Conservation (phyloP, 2,113 vertebrate genomes). For the Halichoeres trimaculatus region DNA sequence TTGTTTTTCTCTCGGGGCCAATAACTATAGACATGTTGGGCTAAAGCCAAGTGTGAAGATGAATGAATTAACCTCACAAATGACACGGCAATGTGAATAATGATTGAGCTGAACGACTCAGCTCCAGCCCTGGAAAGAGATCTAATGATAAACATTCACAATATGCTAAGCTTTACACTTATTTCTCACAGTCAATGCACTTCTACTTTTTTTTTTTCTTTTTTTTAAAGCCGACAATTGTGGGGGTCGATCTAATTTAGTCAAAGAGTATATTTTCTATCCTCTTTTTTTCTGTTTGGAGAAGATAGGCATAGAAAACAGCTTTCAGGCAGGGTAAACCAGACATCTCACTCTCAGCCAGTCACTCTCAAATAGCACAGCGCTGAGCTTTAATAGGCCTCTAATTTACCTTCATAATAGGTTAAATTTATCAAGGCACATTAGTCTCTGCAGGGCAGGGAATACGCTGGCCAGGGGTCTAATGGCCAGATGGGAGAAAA, state of each 20-base stretch:
- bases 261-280: slow-evolving; percentile 36
- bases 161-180: slow-evolving; percentile 25
- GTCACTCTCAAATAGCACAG: slow-evolving; percentile 45
- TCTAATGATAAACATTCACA: slow-evolving; percentile 30
- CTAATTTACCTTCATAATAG: slow-evolving; percentile 79
- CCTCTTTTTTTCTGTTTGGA: slow-evolving; percentile 1
- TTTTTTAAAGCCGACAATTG: slow-evolving; percentile 6
- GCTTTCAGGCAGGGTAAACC: slow-evolving; percentile 65
- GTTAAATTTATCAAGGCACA: slow-evolving; percentile 75
- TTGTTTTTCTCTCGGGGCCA: slow-evolving; percentile 48
- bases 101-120: slow-evolving; percentile 38
- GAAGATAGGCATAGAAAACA: slow-evolving; percentile 54
- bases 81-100: slow-evolving; percentile 23
- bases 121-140: background rate
- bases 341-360: slow-evolving; percentile 55
- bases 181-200: slow-evolving; percentile 32
- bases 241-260: slow-evolving; percentile 54
- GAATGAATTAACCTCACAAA: slow-evolving; percentile 46
- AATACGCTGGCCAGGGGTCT: slow-evolving; percentile 66
- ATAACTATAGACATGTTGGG: slow-evolving; percentile 53
- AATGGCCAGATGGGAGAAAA: slow-evolving; percentile 65
- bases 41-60: slow-evolving; percentile 50
- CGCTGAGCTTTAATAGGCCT: slow-evolving; percentile 42
- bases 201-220: no score
- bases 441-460: slow-evolving; percentile 62